Evolutionary conservation across 2,888 invertebrate species (phyloP).

Genomic region (Drosophila niveifrons): DNA sequence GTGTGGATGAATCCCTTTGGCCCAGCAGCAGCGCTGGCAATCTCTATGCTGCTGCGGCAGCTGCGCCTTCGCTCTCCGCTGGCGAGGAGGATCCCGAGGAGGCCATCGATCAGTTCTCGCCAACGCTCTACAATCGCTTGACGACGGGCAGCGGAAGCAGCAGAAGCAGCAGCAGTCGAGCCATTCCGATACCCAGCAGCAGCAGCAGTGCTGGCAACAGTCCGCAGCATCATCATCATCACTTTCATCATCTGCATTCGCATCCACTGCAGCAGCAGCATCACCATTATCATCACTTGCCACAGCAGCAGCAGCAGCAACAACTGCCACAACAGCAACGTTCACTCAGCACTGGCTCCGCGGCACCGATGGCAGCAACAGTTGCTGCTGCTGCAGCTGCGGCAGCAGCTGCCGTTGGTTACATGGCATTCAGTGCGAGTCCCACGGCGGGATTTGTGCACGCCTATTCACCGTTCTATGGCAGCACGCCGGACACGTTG

Average conservation of each 20-base stretch:
- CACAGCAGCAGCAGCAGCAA: slow-evolving; percentile 16
- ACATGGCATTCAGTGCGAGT: slow-evolving; percentile 80
- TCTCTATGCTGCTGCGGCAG: slow-evolving; percentile 54
- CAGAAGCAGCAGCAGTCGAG: slow-evolving; percentile 31
- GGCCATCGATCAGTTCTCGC: slow-evolving; percentile 81
- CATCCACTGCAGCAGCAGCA: slow-evolving; percentile 28
- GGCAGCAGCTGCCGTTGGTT: slow-evolving; percentile 54
- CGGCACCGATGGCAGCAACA: not conserved
- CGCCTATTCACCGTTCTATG: slow-evolving; percentile 81
- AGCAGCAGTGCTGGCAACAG: slow-evolving; percentile 78
- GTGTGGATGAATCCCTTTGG: slow-evolving; percentile 78
- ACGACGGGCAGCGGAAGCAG: slow-evolving; percentile 11
- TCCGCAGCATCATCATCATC: slow-evolving; percentile 74
- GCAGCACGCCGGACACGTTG: slow-evolving; percentile 75
- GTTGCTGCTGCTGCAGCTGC: slow-evolving; percentile 25
- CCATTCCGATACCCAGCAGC: slow-evolving; percentile 80
- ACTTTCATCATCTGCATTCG: slow-evolving; percentile 2
- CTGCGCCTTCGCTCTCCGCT: not conserved
- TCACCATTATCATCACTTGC: slow-evolving; percentile 5
- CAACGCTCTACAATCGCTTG: slow-evolving; percentile 68
- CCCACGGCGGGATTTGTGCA: slow-evolving; percentile 71
- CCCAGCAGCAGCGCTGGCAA: slow-evolving; percentile 67
- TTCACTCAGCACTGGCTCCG: slow-evolving; percentile 46
- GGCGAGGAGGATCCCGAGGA: slow-evolving; percentile 71
- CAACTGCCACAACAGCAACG: slow-evolving; percentile 16